A percentile compares a stretch with the other conserved stretches of the same genome.
These are phyloP conservation scores for Podilymbus podiceps DNA, from an alignment of 2,113 vertebrate genomes.

Conservation along the genomic window DNA sequence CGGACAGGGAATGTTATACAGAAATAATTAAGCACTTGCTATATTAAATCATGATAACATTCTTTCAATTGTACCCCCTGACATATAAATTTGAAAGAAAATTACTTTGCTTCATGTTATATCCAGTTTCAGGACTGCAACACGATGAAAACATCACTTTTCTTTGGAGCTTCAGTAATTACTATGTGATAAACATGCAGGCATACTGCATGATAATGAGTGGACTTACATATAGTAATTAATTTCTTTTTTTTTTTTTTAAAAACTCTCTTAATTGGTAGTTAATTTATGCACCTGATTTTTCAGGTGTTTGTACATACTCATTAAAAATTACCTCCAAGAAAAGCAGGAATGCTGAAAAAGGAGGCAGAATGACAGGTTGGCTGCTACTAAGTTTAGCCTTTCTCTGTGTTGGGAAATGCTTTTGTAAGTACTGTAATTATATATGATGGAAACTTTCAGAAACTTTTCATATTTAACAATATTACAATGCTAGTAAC, in stretches of 20 bases:
- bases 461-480: conserved; percentile 18
- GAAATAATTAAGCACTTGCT: conserved; percentile 58
- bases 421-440: conserved; percentile 11
- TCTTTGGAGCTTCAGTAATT: conserved; percentile 47
- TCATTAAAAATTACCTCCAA: conserved; percentile 75
- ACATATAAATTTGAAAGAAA: conserved; percentile 25
- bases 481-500: neutral
- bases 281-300: conserved; percentile 78
- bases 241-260: conserved; percentile 41
- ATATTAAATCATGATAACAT: conserved; percentile 9
- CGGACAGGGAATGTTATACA: neutral
- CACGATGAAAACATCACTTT: conserved; percentile 23
- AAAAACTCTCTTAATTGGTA: conserved; percentile 69
- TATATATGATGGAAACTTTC: neutral
- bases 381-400: conserved; percentile 23
- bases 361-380: conserved; percentile 26
- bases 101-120: neutral
- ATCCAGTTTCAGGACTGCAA: conserved; percentile 4
- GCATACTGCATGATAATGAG: conserved; percentile 42
- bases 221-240: conserved; percentile 71
- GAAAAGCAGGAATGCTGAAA: conserved; percentile 37
- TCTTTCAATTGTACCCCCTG: conserved; percentile 17
- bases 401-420: neutral
- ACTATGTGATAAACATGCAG: conserved; percentile 52
- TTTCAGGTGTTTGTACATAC: conserved; percentile 63